phyloP scores from a whole-genome alignment of 2,888 invertebrate species.

The Bruchidius siliquastri region DNA sequence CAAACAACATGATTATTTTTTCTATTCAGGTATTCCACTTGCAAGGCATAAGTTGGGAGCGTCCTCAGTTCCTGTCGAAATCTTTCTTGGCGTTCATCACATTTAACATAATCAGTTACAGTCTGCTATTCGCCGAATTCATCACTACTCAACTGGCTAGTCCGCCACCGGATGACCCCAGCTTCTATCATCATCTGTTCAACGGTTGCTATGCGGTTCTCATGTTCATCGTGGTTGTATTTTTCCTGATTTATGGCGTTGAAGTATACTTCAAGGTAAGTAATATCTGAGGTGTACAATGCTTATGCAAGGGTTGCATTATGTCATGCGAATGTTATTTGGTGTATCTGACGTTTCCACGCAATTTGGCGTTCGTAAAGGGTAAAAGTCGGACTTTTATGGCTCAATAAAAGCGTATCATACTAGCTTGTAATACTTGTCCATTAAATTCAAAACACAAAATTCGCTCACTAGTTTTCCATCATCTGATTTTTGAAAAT shows the following conservation, averaged over 20 bases:
- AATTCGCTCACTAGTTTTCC: too few species aligned
- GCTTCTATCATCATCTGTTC: constrained; percentile 80
- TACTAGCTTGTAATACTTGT: too few species aligned
- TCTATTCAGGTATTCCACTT: constrained; percentile 79
- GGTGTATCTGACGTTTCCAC: too few species aligned
- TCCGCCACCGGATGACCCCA: constrained; percentile 53
- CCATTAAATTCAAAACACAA: too few species aligned
- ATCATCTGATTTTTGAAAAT: too few species aligned
- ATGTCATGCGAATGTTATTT: too few species aligned
- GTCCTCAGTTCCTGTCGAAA: constrained; percentile 85
- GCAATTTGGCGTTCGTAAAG: too few species aligned
- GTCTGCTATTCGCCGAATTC: constrained; percentile 73
- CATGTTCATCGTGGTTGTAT: constrained; percentile 82
- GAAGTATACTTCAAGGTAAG: constrained; percentile 89
- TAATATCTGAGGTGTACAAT: neutral
- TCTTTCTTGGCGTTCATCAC: constrained; percentile 85
- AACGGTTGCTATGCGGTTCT: constrained; percentile 91
- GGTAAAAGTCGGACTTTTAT: too few species aligned
- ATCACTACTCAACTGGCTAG: constrained; percentile 53
- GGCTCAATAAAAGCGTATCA: too few species aligned
- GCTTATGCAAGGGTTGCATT: too few species aligned
- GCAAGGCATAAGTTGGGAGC: constrained; percentile 80
- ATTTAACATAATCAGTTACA: constrained; percentile 85
- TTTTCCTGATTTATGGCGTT: constrained; percentile 90
- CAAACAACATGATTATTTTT: too few species aligned